phyloP scores from a whole-genome alignment of 2,888 invertebrate species.

The Cryptosula pallasiana region DNA sequence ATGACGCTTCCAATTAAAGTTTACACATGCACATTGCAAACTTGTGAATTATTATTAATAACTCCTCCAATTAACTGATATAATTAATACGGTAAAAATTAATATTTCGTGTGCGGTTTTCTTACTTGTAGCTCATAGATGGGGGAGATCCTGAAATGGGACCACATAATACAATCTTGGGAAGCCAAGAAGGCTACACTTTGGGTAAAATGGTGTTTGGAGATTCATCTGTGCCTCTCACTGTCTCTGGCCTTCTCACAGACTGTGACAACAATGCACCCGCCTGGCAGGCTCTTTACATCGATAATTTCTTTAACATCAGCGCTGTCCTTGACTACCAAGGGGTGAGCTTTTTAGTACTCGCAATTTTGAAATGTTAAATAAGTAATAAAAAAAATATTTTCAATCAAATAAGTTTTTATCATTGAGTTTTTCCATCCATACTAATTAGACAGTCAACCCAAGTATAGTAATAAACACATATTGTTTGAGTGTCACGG shows the following conservation, averaged over 20 bases:
- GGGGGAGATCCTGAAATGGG: not conserved
- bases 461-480: too few relatives aligned
- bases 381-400: too few relatives aligned
- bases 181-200: constrained; percentile 7
- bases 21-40: too few relatives aligned
- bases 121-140: constrained; percentile 4
- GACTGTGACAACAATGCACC: constrained; percentile 34
- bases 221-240: constrained; percentile 15
- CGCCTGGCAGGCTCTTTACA: constrained; percentile 29
- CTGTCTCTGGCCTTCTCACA: constrained; percentile 14
- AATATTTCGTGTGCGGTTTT: not conserved
- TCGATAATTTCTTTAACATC: constrained; percentile 30
- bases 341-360: constrained; percentile 27
- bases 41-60: too few relatives aligned
- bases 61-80: too few relatives aligned
- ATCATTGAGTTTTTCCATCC: too few relatives aligned
- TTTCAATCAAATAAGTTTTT: too few relatives aligned
- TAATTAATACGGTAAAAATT: too few relatives aligned
- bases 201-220: constrained; percentile 4
- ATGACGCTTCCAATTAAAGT: too few relatives aligned
- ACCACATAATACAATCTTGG: not conserved
- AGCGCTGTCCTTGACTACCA: constrained; percentile 29
- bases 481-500: not conserved
- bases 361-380: too few relatives aligned
- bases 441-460: too few relatives aligned